Evolutionary conservation across 2,113 vertebrate species (phyloP), one percentile per base, ranked within the genome.

Genomic region (Thryonomys swinderianus): DNA sequence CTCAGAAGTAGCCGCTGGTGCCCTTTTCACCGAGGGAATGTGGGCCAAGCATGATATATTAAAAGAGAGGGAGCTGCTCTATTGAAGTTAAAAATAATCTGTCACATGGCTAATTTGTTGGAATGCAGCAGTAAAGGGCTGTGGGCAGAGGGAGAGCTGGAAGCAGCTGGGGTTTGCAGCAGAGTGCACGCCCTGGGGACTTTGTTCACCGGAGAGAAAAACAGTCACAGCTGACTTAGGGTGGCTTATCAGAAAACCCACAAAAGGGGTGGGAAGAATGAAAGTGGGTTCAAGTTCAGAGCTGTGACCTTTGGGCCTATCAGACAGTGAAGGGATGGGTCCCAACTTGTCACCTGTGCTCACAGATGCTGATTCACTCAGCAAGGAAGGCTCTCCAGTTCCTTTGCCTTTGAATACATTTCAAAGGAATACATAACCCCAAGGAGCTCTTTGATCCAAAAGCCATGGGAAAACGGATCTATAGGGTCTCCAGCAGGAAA

Each of bases 371-470:
- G 32, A 81, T 73, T 96, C 86, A 40, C 82, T 83, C 76, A 51
- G 55, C 80, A 51, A 91, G 71, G 94, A 89, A 53, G 76, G 37
- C 89, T 86, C 94, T 90, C 59, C 81, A 93, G 59, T 51, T 64
- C 92, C 81, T 42, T 57, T 59, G 48, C 87, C 91, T 97, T 97
- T 96, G 96, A 97, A 95, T 96, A 67, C 34, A n/a, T 97, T 96
- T 97, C 96, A 97, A 97, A 97, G 90, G 71, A 94, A 91, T 83
- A 81, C 42, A 83, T 76, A 95, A 94, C 84, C 71, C 61, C 1
- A 95, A 96, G 94, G 71, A 96, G 82, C 64, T 91, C 91, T 98
- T 97, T 97, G 93, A 97, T 97, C 84, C 86, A 48, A 94, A 93
- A 96, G 86, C 85, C 93, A 40, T 90, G 91, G 80, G 96, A 96